These are phyloP conservation scores for Macrophya alboannulata DNA, from an alignment of 2,888 invertebrate species.

Conservation along the genomic window DNA sequence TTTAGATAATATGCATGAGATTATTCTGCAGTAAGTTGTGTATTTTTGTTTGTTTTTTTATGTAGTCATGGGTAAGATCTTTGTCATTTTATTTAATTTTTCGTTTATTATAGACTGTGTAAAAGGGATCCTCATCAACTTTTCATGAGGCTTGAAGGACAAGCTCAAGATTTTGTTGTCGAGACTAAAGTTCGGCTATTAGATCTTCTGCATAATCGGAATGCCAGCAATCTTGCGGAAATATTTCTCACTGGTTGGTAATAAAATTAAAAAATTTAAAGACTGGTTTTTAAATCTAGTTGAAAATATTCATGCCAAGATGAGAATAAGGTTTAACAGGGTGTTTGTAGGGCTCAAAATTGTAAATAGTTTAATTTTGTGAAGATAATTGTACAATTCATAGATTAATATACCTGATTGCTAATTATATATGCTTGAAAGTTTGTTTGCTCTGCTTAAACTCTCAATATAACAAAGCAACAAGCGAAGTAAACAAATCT, in stretches of 20 bases:
- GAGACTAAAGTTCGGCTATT: constrained; percentile 84
- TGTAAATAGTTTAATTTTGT: not conserved
- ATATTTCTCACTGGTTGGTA: constrained; percentile 81
- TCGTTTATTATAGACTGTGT: constrained; percentile 78
- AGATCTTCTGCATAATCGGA: constrained; percentile 81
- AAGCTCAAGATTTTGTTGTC: constrained; percentile 85
- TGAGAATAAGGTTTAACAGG: not conserved
- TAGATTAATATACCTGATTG: not conserved
- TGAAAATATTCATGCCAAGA: not conserved
- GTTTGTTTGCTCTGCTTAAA: not conserved
- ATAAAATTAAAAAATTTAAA: not conserved
- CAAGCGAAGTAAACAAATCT: too few species aligned
- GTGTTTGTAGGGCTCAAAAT: not conserved
- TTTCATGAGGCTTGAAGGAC: constrained; percentile 84
- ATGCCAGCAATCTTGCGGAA: constrained; percentile 81
- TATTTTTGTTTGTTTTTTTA: not conserved
- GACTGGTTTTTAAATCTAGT: not conserved
- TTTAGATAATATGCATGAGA: constrained; percentile 76
- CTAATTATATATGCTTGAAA: not conserved
- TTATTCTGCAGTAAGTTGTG: constrained; percentile 79
- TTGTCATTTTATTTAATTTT: not conserved
- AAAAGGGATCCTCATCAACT: constrained; percentile 85
- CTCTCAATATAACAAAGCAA: not conserved
- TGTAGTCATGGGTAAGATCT: not conserved
- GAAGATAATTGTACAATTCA: not conserved